phyloP scores from a whole-genome alignment of 2,797 vertebrate genomes.

The Rhynchotus rufescens region DNA sequence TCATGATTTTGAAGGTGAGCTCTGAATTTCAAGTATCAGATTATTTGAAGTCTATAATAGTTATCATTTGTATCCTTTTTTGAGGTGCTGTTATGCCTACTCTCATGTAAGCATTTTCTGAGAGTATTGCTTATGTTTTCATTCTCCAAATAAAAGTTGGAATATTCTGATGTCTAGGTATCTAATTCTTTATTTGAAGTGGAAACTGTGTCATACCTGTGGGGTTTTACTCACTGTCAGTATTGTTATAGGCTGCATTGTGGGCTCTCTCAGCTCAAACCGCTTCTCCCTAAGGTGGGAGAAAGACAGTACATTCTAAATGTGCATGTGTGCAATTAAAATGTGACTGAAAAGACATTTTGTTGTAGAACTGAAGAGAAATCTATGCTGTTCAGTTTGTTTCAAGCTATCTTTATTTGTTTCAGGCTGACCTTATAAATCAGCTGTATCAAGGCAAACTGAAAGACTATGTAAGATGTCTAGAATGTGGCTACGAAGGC shows the following conservation, averaged over 20 bases:
- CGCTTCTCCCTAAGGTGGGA: background rate
- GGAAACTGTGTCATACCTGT: background rate
- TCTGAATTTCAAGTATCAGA: background rate
- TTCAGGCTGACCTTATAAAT: constrained; percentile 98
- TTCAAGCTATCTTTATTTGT: constrained; percentile 9
- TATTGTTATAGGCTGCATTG: background rate
- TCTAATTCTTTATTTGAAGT: background rate
- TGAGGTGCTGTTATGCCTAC: background rate
- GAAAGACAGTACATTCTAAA: background rate
- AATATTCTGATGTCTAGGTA: background rate
- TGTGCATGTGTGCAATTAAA: background rate
- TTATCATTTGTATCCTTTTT: background rate
- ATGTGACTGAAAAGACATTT: background rate
- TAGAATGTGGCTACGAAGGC: constrained; percentile 98
- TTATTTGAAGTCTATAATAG: background rate
- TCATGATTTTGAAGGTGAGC: background rate
- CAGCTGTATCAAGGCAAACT: constrained; percentile 98
- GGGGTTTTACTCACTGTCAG: background rate
- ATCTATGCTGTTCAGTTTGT: fast-evolving
- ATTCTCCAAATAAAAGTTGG: background rate
- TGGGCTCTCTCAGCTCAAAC: background rate
- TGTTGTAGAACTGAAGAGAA: background rate
- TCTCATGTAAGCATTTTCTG: fast-evolving
- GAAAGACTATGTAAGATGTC: constrained; percentile 98
- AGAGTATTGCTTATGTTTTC: background rate